Base-by-base conservation (phyloP, 1,140 invertebrate species). In the Meloidogyne chitwoodi region DNA sequence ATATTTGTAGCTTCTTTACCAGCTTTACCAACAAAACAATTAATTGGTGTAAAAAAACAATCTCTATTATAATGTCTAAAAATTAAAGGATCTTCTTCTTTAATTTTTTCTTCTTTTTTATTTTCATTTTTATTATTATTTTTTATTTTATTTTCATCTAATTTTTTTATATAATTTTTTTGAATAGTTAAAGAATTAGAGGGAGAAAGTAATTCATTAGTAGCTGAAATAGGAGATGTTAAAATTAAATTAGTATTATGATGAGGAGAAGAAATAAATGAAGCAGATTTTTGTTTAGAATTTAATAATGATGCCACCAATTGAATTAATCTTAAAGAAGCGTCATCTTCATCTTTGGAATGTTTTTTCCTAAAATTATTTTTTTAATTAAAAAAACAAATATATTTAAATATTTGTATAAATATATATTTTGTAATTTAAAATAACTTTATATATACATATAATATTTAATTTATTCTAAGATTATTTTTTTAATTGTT, bases 11-110 rank as follows among this genome's bases (percentile, higher is more conserved):
- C 70, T 64, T 73, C 38, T 31, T 73, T 29, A 1, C 70, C 70
- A 1, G 70, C 70, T 12, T 61, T 41, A 10, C 70, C 70, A 61
- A 73, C 70, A 64, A 73, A 73, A 34, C 70, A 73, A 64, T 73
- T 73, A 22, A 73, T 61, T 34, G 70, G 70, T 16, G 70, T 73
- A 64, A 73, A 73, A 31, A 73, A 73, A 24, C 70, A 73, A 34
- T 73, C 70, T 38, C 70, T 61, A n/a, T 73, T 73, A 48, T 73
- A 73, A 62, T 64, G 41, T 24, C 70, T 73, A 64, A 38, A 19
- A 61, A 73, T 56, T 31, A 73, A 31, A 38, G 70, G 70, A 16
- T 72, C 70, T 34, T 73, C 56, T 34, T 73, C 70, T n/a, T 64
- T 64, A 14, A 38, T 61, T n/a, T 29, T 41, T 26, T 34, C 34